phyloP scores from a whole-genome alignment of 1,140 invertebrate genomes.

The Atta cephalotes region DNA sequence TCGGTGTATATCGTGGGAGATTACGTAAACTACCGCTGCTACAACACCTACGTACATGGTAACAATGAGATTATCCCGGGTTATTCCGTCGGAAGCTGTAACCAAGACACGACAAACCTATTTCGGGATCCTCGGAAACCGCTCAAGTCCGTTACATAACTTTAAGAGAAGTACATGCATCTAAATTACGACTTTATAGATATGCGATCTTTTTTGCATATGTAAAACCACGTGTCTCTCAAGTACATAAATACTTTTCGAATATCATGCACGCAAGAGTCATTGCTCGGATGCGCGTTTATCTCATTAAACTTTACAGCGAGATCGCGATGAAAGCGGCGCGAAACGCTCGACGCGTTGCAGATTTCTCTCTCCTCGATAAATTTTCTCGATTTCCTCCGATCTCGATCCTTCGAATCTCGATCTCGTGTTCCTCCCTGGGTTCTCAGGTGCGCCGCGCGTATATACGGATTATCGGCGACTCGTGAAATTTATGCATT shows the following conservation, averaged over 20 bases:
- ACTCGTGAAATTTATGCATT: slow-evolving; percentile 31
- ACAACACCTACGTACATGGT: slow-evolving; percentile 29
- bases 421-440: slow-evolving; percentile 5
- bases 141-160: slow-evolving; percentile 24
- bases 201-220: not conserved
- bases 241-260: not conserved
- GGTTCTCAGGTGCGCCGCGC: slow-evolving; percentile 34
- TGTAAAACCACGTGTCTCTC: too few relatives aligned
- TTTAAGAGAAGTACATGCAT: slow-evolving; percentile 27
- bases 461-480: slow-evolving; percentile 39
- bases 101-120: slow-evolving; percentile 62
- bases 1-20: slow-evolving; percentile 11
- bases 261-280: not conserved
- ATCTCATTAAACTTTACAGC: slow-evolving; percentile 4
- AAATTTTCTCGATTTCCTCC: slow-evolving; percentile 14
- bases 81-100: slow-evolving; percentile 53
- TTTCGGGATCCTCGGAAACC: slow-evolving; percentile 45
- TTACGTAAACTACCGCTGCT: slow-evolving; percentile 33
- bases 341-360: slow-evolving; percentile 3
- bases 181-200: not conserved
- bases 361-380: slow-evolving; percentile 34
- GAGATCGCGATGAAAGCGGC: slow-evolving; percentile 32
- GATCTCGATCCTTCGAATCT: not conserved
- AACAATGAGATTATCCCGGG: slow-evolving; percentile 55
- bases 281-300: not conserved